Evolutionary conservation across 2,888 invertebrate species (phyloP), one percentile per base, ranked within the genome.

Genomic region (Tromatobia lineatoria): DNA sequence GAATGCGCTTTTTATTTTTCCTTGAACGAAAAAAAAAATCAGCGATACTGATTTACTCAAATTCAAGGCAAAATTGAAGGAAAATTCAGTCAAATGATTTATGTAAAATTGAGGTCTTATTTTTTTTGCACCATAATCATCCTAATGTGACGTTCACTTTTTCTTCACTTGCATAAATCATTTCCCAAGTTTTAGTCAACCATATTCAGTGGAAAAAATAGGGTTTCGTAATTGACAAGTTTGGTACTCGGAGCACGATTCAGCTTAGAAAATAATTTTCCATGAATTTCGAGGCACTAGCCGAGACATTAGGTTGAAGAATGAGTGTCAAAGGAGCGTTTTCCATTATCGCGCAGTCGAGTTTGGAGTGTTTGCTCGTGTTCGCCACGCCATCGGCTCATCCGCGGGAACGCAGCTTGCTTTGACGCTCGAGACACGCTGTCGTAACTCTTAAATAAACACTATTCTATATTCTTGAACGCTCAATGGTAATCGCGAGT

Each of bases 401-500:
- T 64, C 20, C 23, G 8, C 45, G 67, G n/a, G 18, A 64, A 64
- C 67, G 20, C 29, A 1, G 20, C 52, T 8, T 11, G 52, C 8
- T 52, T 10, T 29, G 25, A 29, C 3, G 15, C 57, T n/a, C 59
- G 59, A 34, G 79, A 78, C 23, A 64, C 71, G 42, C 66, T 61
- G 70, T 83, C 76, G 74, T 83, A 83, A 83, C 38, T 76, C 69
- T 67, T 67, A 80, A 57, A 71, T 59, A 80, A 83, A 83, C 83
- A 83, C 54, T 34, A 71, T 57, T 67, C 47, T 23, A 25, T 50
- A 42, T 73, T 45, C 50, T 71, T 42, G 10, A 52, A 54, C 8
- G 71, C 15, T n/a, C 25, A 71, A 71, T 57, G 57, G 54, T 25
- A 57, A 71, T 71, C 54, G 54, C 57, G n/a, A 25, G 71, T 54